Conservation (phyloP, 2,797 vertebrate species). For the Pygocentrus nattereri region DNA sequence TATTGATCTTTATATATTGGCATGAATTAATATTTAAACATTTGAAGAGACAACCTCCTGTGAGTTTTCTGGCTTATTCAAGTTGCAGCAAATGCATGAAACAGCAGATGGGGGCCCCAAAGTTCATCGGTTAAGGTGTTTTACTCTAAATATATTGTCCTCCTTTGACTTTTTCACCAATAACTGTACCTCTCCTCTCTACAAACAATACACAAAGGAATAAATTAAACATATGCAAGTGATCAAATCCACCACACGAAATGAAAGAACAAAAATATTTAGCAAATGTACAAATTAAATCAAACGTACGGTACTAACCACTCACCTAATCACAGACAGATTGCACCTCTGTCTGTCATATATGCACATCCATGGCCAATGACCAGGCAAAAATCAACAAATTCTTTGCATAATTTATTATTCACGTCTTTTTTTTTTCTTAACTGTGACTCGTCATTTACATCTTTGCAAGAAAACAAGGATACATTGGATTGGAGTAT, state of each 20-base stretch:
- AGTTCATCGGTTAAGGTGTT: constrained; percentile 39
- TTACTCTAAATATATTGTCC: constrained; percentile 26
- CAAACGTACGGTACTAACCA: constrained; percentile 61
- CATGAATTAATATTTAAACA: constrained; percentile 65
- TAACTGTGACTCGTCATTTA: constrained; percentile 98
- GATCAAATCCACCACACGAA: constrained; percentile 45
- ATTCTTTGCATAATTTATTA: constrained; percentile 99
- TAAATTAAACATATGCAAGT: constrained; percentile 51
- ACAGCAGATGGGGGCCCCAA: constrained; percentile 59
- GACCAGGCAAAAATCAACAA: constrained; percentile 83
- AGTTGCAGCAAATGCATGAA: constrained; percentile 61
- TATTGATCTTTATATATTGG: constrained; percentile 67
- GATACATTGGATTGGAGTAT: constrained; percentile 97
- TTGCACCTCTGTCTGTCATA: constrained; percentile 44
- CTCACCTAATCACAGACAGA: constrained; percentile 44
- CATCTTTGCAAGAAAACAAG: constrained; percentile 99
- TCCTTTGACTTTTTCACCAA: constrained; percentile 31
- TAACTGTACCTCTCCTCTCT: constrained; percentile 47
- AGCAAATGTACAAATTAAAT: constrained; percentile 60
- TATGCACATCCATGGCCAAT: constrained; percentile 61
- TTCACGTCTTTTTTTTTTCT: constrained; percentile 83
- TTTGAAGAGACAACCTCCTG: constrained; percentile 60
- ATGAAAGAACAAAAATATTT: constrained; percentile 41
- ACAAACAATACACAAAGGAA: constrained; percentile 48
- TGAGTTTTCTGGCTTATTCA: constrained; percentile 60